Percentiles rank a stretch among this genome's conserved stretches.
These are phyloP conservation scores for Microhierax caerulescens DNA, from an alignment of 2,797 vertebrate species.

Conservation along the genomic window DNA sequence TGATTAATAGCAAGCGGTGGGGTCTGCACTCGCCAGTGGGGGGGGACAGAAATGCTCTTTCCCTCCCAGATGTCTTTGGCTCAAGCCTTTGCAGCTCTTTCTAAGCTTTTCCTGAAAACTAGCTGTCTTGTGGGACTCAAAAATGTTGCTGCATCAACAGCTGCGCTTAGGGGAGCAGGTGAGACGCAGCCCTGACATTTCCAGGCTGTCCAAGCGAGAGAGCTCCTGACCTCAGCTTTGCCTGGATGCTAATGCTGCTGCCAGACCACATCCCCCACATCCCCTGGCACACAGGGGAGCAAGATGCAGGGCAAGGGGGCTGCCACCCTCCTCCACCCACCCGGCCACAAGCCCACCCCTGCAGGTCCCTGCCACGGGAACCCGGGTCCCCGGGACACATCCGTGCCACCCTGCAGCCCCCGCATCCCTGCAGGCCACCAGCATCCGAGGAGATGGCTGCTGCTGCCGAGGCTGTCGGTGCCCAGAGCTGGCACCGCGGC, in stretches of 20 bases:
- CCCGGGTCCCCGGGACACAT: rapidly evolving
- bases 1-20: conserved; percentile 36
- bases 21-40: neutral
- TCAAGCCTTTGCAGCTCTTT: neutral
- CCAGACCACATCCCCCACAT: neutral
- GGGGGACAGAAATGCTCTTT: conserved; percentile 7
- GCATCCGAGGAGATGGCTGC: neutral
- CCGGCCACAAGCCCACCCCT: neutral
- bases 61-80: conserved; percentile 12
- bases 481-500: neutral
- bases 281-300: rapidly evolving
- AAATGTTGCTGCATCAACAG: neutral
- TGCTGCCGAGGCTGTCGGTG: neutral
- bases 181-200: neutral
- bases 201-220: neutral
- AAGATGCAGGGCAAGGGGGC: rapidly evolving
- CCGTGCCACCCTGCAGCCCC: neutral
- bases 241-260: neutral
- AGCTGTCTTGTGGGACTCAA: neutral
- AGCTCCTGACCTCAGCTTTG: neutral
- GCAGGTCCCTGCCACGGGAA: rapidly evolving
- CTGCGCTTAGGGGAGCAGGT: neutral
- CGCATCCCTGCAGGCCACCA: rapidly evolving
- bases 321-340: rapidly evolving
- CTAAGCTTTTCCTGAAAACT: conserved; percentile 31